Evolutionary conservation across 2,113 vertebrate genomes (phyloP).

Genomic region (Melospiza melodia): DNA sequence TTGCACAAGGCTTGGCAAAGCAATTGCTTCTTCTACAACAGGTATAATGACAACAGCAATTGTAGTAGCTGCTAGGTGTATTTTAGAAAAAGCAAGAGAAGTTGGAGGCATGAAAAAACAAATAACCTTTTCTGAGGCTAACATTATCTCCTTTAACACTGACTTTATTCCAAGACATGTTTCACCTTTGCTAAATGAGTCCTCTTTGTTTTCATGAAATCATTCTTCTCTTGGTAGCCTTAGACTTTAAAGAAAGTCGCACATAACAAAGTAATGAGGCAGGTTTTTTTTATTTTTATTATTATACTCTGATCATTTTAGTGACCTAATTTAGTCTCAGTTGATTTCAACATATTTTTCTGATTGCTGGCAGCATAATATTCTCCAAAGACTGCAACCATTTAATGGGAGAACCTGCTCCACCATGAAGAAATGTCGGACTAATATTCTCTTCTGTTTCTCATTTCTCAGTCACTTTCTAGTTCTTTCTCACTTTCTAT

Average conservation of each 20-base stretch:
- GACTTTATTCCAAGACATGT: not conserved
- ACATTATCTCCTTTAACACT: constrained; percentile 29
- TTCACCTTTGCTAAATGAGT: not conserved
- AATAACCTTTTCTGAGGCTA: not conserved
- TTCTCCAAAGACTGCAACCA: not conserved
- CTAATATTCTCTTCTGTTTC: not conserved
- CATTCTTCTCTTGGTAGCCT: not conserved
- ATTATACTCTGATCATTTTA: not conserved
- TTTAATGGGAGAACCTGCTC: not conserved
- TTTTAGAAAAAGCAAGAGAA: constrained; percentile 44
- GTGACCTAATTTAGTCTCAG: constrained; percentile 36
- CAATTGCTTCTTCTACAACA: constrained; percentile 50
- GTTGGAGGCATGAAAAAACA: constrained; percentile 33
- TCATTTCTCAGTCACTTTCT: not conserved
- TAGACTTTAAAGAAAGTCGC: not conserved
- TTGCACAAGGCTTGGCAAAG: constrained; percentile 36
- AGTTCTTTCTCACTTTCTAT: not conserved
- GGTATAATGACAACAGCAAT: not conserved
- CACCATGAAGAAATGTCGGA: not conserved
- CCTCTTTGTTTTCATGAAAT: not conserved
- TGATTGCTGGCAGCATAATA: not conserved
- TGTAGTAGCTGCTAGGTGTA: constrained; percentile 18
- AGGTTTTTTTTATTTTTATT: not conserved
- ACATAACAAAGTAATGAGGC: not conserved
- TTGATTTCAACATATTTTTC: constrained; percentile 24